These are phyloP conservation scores for Rhincodon typus DNA, from an alignment of 2,797 vertebrate species.

Conservation along the genomic window DNA sequence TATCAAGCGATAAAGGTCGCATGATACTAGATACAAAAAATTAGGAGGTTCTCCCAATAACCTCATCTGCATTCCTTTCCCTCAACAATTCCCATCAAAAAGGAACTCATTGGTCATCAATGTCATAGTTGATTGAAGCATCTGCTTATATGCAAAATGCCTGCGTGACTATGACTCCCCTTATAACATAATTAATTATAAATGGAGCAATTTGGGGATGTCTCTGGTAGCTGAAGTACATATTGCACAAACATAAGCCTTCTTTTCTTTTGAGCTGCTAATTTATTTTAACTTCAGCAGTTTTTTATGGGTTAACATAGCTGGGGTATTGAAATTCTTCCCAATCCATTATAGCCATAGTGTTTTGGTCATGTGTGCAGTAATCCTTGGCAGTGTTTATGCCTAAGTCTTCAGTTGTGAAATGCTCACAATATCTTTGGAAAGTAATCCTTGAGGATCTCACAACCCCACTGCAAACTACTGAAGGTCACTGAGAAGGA, in stretches of 20 bases:
- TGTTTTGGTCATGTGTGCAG: not conserved
- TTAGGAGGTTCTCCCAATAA: not conserved
- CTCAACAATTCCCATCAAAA: not conserved
- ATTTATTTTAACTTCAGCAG: not conserved
- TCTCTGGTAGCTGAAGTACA: too few species aligned
- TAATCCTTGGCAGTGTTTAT: not conserved
- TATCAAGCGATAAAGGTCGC: not conserved
- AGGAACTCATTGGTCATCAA: not conserved
- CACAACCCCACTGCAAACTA: not conserved
- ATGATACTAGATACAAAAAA: not conserved
- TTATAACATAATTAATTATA: too few species aligned
- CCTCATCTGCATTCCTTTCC: not conserved
- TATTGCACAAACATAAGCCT: too few species aligned
- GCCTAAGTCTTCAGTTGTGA: not conserved
- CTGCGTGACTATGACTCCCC: too few species aligned
- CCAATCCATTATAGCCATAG: not conserved
- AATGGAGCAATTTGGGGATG: too few species aligned
- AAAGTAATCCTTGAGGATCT: too few species aligned
- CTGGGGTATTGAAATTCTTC: not conserved
- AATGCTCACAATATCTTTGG: too few species aligned
- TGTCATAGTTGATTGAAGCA: not conserved
- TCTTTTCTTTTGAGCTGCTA: not conserved
- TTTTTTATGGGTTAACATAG: not conserved
- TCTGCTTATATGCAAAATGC: not conserved
- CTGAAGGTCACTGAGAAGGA: not conserved